Evolutionary conservation across 2,113 vertebrate species (phyloP).

Genomic region (Vulpes ferrilata): DNA sequence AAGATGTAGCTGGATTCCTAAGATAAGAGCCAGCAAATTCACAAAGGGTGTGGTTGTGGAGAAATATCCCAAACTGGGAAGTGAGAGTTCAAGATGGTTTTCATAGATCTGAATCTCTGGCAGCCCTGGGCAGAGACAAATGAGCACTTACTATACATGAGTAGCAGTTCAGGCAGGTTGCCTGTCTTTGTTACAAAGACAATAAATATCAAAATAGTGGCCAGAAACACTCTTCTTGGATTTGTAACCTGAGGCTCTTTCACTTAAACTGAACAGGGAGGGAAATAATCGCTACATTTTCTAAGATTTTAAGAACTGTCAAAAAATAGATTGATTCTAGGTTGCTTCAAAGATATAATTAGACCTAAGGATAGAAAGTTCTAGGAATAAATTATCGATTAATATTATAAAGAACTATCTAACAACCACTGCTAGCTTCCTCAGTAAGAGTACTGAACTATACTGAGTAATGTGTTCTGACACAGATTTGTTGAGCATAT

Average conservation of each 20-base stretch:
- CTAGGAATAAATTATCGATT: background rate
- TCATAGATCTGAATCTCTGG: background rate
- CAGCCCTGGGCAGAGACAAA: background rate
- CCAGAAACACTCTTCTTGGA: background rate
- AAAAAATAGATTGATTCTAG: background rate
- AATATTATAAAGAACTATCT: background rate
- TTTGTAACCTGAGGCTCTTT: background rate
- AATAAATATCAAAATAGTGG: background rate
- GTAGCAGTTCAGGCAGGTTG: background rate
- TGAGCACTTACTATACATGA: accelerated
- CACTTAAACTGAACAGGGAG: no score
- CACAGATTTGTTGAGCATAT: accelerated
- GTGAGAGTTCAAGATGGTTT: background rate
- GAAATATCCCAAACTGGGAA: background rate
- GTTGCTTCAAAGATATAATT: background rate
- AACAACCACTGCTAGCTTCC: background rate
- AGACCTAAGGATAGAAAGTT: background rate
- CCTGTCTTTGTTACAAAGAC: background rate
- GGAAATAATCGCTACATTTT: background rate
- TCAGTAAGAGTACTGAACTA: background rate
- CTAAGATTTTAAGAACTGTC: background rate
- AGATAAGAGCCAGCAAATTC: background rate
- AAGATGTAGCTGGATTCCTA: background rate
- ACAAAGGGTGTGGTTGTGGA: accelerated
- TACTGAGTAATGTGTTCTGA: background rate